Evolutionary conservation across 2,888 invertebrate species (phyloP), one percentile per base, ranked within the genome.

Genomic region (Coenonympha arcania): DNA sequence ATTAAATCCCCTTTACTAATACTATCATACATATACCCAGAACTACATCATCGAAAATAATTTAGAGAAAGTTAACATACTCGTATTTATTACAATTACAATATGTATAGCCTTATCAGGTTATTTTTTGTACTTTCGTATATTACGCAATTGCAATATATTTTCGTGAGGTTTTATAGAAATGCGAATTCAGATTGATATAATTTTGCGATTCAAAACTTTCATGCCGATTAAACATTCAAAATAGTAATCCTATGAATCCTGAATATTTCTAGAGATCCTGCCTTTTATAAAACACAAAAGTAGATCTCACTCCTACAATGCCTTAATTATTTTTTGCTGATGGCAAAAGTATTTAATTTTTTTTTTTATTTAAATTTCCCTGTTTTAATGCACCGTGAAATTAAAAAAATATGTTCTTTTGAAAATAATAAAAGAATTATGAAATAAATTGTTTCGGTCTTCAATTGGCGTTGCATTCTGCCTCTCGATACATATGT

Each of bases 401-500:
- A 41, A 41, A 41, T 41, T 47, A 20, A 22, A 39, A 39, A 16
- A 39, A 20, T 13, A n/a, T 13, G 33, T 9, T 18, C 20, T 18
- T 41, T 41, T 11, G 26, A 46, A 37, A 46, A 41, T 41, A 31
- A 33, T 26, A 18, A 48, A 40, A 45, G 40, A 33, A 24, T n/a
- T 33, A 30, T 22, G 31, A 24, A 11, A 33, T 41, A 46, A 37
- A 41, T 50, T 40, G 40, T 39, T 50, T 50, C 18, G 22, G 16
- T 40, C 40, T 40, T 45, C 40, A 50, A 50, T 45, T 50, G 50
- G 28, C 50, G 33, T 34, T 46, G 44, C 40, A 50, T 40, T 45
- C 41, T 48, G 48, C 39, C 33, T 44, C 31, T 39, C 31, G 39
- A 18, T 30, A n/a, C 47, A 48, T 48, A n/a, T n/a, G n/a, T n/a